Conservation (phyloP, 2,888 invertebrate species). For the Lissocephala sabroskyi region DNA sequence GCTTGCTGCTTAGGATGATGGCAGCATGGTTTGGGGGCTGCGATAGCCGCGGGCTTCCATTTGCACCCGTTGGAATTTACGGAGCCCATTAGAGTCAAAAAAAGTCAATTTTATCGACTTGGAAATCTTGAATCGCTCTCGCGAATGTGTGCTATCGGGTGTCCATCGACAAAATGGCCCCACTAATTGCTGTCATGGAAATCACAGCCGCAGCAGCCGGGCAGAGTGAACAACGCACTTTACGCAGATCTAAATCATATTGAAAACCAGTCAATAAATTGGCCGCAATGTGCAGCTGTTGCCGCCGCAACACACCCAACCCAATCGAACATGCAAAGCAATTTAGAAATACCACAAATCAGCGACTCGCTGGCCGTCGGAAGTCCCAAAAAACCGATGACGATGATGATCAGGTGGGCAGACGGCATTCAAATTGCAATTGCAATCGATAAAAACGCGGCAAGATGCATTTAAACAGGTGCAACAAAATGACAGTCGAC, state of each 20-base stretch:
- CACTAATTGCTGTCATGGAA: no score
- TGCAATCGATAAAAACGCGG: constrained; percentile 48
- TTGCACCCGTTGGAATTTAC: no score
- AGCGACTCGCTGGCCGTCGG: constrained; percentile 56
- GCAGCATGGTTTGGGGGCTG: no score
- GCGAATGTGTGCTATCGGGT: no score
- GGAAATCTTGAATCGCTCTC: no score
- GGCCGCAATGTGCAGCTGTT: constrained; percentile 54
- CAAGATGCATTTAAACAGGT: constrained; percentile 54
- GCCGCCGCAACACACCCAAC: constrained; percentile 24
- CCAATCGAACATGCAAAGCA: constrained; percentile 50
- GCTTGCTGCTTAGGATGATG: no score
- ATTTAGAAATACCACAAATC: constrained; percentile 62
- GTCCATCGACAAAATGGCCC: no score
- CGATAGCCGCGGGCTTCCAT: no score
- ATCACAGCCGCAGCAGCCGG: no score
- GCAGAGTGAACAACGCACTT: constrained; percentile 24
- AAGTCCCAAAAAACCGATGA: no score
- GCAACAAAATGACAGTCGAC: constrained; percentile 26
- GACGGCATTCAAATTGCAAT: constrained; percentile 43
- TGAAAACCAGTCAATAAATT: constrained; percentile 44
- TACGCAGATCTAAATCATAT: constrained; percentile 28
- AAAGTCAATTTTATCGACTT: no score
- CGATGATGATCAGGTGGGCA: constrained; percentile 26
- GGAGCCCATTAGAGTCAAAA: no score